A percentile compares a stretch with the other conserved stretches of the same genome.
Conservation (phyloP, 2,113 vertebrate genomes). For the Panthera uncia region DNA sequence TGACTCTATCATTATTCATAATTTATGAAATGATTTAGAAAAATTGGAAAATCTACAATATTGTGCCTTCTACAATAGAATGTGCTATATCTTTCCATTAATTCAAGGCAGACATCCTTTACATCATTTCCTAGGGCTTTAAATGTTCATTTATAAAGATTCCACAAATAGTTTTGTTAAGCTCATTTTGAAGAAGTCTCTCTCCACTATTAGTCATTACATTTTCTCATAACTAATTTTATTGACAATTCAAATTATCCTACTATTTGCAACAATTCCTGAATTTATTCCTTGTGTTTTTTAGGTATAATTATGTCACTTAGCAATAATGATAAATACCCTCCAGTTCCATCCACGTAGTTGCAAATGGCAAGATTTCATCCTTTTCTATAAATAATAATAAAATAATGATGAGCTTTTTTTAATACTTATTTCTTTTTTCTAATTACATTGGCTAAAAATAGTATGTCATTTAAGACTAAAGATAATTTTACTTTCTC, state of each 20-base stretch:
- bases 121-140: not conserved
- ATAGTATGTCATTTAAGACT: not conserved
- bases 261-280: not conserved
- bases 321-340: not conserved
- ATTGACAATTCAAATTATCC: not conserved
- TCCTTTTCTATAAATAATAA: not conserved
- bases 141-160: not conserved
- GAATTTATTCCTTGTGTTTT: not conserved
- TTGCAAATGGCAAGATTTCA: no score
- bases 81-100: not conserved
- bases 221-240: slow-evolving; percentile 8
- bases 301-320: not conserved
- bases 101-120: not conserved
- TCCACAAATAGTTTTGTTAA: not conserved
- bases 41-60: not conserved
- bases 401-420: not conserved
- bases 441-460: not conserved
- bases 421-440: not conserved
- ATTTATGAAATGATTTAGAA: not conserved
- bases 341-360: no score
- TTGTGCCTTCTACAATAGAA: not conserved
- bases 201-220: not conserved
- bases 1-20: not conserved
- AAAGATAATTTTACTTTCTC: not conserved
- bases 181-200: not conserved